Evolutionary conservation across 2,113 vertebrate genomes (phyloP), one percentile per base, ranked within the genome.

Genomic region (Galeopterus variegatus): DNA sequence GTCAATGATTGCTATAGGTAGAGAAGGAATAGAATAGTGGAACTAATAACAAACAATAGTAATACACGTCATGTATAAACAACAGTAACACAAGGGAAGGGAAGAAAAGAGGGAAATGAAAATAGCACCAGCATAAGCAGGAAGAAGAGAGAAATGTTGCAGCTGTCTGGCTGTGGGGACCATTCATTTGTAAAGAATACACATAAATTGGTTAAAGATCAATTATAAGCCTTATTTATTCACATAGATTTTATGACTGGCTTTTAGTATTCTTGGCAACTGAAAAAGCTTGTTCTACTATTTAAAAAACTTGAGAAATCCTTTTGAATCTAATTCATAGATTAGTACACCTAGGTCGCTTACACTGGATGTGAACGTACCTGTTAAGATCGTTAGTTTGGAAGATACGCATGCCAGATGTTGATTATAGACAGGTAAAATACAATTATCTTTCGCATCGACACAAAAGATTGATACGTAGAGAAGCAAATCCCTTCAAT

Each of bases 211-310:
- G 26, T 58, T 33, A 77, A 80, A 82, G 21, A 64, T 93, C 73
- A 95, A 86, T 76, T 72, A 93, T 13, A 93, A 65, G 11, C 23
- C 8, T 84, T n/a, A 52, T 94, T 89, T 58, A 86, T 77, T 90
- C 48, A 72, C 19, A 26, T 45, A 77, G 24, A 87, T 93, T 94
- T 94, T 92, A 54, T 62, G 28, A 58, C 24, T 8, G 9, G 23
- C 3, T 94, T 77, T 94, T 58, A 2, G 2, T 52, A 62, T 87
- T 96, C 10, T 36, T 54, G 26, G 26, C 45, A 88, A 93, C 69
- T 56, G 24, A 36, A 48, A 88, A 93, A 89, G 28, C 52, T 52
- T 52, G 72, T 80, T 79, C 26, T 56, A 69, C 14, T 64, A 62
- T 50, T 94, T 60, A 36, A 93, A 76, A 60, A 52, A 36, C 36